phyloP scores from a whole-genome alignment of 2,888 invertebrate genomes.

The Byasa hedistus region DNA sequence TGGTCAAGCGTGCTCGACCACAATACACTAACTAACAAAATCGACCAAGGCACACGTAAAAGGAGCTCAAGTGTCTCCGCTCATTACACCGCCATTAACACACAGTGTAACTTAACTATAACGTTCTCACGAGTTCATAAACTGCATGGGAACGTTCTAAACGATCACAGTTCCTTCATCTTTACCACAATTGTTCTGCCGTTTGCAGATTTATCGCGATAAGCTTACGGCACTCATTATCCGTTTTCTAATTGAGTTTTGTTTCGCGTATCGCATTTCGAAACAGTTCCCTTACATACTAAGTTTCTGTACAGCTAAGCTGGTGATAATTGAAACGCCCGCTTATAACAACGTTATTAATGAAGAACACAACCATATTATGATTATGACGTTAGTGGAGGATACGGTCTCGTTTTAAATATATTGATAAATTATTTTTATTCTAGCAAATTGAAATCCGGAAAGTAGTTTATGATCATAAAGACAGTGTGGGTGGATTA shows the following conservation, averaged over 20 bases:
- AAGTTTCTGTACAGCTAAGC: too few species aligned
- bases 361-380: too few species aligned
- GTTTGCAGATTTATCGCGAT: conserved; percentile 23
- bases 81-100: conserved; percentile 31
- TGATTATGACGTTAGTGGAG: too few species aligned
- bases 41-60: background rate
- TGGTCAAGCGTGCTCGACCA: too few species aligned
- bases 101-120: conserved; percentile 36
- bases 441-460: too few species aligned
- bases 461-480: too few species aligned
- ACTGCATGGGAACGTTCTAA: conserved; percentile 43
- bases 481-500: conserved; percentile 12
- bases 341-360: too few species aligned
- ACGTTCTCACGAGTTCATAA: conserved; percentile 53
- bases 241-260: conserved; percentile 24
- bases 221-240: conserved; percentile 19
- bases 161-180: conserved; percentile 36
- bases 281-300: background rate
- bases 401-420: too few species aligned
- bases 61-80: background rate
- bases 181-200: conserved; percentile 34
- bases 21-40: background rate
- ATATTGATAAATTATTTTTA: too few species aligned
- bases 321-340: too few species aligned
- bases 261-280: conserved; percentile 4